These are phyloP conservation scores for Halocynthia roretzi DNA, from an alignment of 23 tunicate species.

Conservation along the genomic window DNA sequence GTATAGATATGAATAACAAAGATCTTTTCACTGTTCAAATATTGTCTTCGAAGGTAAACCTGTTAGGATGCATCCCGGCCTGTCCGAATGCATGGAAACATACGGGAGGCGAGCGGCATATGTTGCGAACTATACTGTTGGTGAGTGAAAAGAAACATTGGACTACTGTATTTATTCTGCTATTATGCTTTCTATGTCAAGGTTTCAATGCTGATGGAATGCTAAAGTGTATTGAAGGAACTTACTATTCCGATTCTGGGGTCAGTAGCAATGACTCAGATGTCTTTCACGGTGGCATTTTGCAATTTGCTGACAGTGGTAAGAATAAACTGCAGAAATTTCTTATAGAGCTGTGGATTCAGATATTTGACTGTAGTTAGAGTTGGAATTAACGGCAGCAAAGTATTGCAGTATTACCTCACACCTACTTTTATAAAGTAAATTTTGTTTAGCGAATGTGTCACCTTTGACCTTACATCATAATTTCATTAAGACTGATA, in stretches of 20 bases:
- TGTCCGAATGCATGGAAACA: slow-evolving; percentile 70
- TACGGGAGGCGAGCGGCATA: slow-evolving; percentile 58
- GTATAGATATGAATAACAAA: too few relatives aligned
- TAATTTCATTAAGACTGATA: too few relatives aligned
- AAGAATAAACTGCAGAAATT: not conserved
- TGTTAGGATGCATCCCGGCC: slow-evolving; percentile 46
- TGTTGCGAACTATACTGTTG: slow-evolving; percentile 44
- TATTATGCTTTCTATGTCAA: not conserved
- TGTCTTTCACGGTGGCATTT: not conserved
- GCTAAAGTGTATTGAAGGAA: slow-evolving; percentile 23
- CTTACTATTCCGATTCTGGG: slow-evolving; percentile 46
- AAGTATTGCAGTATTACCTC: too few relatives aligned
- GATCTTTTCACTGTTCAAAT: too few relatives aligned
- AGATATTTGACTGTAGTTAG: not conserved
- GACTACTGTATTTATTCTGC: not conserved
- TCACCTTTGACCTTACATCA: too few relatives aligned
- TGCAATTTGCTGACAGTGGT: slow-evolving; percentile 52
- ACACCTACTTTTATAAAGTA: too few relatives aligned
- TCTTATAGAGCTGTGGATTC: not conserved
- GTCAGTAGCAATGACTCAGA: not conserved
- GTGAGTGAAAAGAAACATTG: slow-evolving; percentile 18
- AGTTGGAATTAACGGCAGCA: too few relatives aligned
- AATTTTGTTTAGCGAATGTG: too few relatives aligned
- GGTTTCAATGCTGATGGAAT: slow-evolving; percentile 53
- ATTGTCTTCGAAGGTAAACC: slow-evolving; percentile 25